Percentiles rank a stretch among this genome's conserved stretches.
These are phyloP conservation scores for Upupa epops DNA, from an alignment of 2,113 vertebrate genomes.

Conservation along the genomic window DNA sequence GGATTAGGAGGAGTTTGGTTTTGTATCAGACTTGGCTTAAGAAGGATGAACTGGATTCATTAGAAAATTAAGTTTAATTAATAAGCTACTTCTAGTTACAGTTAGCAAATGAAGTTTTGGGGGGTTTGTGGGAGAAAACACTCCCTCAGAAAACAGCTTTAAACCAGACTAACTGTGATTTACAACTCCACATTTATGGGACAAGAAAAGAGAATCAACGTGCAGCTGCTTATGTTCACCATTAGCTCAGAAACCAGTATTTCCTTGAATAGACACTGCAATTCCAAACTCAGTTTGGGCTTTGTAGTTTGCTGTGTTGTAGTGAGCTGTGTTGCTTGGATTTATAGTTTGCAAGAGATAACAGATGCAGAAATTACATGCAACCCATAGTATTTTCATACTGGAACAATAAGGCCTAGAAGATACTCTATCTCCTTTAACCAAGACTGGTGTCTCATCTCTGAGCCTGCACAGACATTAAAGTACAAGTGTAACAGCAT, in stretches of 20 bases:
- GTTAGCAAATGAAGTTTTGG: background rate
- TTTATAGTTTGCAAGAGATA: background rate
- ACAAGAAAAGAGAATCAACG: background rate
- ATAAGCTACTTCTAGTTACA: background rate
- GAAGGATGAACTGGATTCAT: conserved; percentile 12
- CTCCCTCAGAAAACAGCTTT: background rate
- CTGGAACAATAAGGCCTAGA: background rate
- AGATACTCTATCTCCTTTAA: background rate
- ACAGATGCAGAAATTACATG: background rate
- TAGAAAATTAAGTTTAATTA: conserved; percentile 26
- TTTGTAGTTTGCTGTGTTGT: background rate
- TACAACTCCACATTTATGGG: background rate
- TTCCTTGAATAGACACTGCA: background rate
- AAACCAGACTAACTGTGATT: background rate
- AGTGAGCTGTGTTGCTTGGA: background rate
- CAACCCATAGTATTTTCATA: background rate
- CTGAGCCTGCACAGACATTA: background rate
- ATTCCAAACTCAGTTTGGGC: background rate
- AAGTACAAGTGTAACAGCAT: background rate
- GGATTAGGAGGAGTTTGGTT: background rate
- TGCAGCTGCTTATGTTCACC: background rate
- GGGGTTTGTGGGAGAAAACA: fast-evolving
- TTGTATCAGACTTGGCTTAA: conserved; percentile 12
- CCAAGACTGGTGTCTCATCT: background rate
- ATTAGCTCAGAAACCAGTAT: background rate